Conservation (phyloP, 2,888 invertebrate genomes). For the Chelonus formosanus region DNA sequence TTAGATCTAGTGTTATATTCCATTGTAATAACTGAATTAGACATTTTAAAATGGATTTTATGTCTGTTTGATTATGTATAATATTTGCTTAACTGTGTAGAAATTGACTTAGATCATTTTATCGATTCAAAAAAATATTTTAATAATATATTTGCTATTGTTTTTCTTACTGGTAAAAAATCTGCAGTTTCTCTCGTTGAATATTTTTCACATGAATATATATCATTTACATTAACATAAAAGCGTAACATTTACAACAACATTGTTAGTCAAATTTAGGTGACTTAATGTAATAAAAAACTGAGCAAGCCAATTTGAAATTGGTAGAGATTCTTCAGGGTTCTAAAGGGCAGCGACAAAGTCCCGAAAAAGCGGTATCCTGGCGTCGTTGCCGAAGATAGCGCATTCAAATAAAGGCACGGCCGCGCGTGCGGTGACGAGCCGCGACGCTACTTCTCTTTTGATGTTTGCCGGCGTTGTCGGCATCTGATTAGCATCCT, state of each 20-base stretch:
- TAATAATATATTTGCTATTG: too few species aligned
- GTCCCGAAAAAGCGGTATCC: constrained; percentile 27
- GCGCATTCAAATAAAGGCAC: constrained; percentile 58
- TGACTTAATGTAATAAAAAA: not conserved
- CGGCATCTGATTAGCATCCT: constrained; percentile 65
- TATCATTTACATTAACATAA: too few species aligned
- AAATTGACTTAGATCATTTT: too few species aligned
- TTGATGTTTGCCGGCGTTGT: constrained; percentile 61
- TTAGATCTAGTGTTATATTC: too few species aligned
- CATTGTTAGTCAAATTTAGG: not conserved
- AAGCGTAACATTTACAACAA: not conserved
- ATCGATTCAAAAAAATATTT: too few species aligned
- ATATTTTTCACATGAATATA: too few species aligned
- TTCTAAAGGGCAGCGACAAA: constrained; percentile 15
- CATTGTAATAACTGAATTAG: too few species aligned
- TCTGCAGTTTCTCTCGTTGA: too few species aligned
- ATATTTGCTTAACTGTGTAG: too few species aligned
- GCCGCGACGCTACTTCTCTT: constrained; percentile 54
- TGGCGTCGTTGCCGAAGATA: constrained; percentile 34
- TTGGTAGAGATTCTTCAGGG: constrained; percentile 20
- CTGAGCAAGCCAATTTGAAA: not conserved
- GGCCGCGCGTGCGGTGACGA: constrained; percentile 54
- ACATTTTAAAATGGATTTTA: too few species aligned
- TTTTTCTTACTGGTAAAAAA: too few species aligned
- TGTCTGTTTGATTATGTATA: too few species aligned